phyloP scores from a whole-genome alignment of 1,140 invertebrate species.

The Papilio xuthus region DNA sequence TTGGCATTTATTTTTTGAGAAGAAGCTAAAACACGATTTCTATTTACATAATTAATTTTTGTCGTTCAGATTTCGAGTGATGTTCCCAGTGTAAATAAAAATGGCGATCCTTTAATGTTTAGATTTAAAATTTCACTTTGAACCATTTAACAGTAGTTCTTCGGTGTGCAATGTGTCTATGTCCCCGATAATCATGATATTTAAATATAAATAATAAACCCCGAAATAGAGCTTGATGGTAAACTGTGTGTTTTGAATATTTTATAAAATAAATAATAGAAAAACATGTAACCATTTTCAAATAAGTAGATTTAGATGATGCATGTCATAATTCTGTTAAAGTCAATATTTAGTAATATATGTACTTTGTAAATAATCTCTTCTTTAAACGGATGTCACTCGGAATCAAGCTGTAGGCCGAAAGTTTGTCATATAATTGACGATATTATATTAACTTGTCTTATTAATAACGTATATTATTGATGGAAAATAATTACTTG shows the following conservation, averaged over 20 bases:
- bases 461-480: slow-evolving; percentile 33
- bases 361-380: slow-evolving; percentile 40
- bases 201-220: slow-evolving; percentile 53
- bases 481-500: slow-evolving; percentile 23
- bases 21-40: not conserved
- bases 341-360: slow-evolving; percentile 33
- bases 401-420: slow-evolving; percentile 7
- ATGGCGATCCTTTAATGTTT: slow-evolving; percentile 9
- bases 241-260: slow-evolving; percentile 53
- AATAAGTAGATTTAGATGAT: slow-evolving; percentile 47
- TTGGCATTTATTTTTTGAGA: slow-evolving; percentile 11
- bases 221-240: slow-evolving; percentile 62
- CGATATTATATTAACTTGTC: slow-evolving; percentile 24
- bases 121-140: slow-evolving; percentile 17
- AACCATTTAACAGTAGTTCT: slow-evolving; percentile 31
- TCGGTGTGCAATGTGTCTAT: slow-evolving; percentile 20
- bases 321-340: slow-evolving; percentile 36
- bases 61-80: slow-evolving; percentile 37
- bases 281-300: slow-evolving; percentile 39
- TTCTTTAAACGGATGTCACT: slow-evolving; percentile 22
- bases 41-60: not conserved
- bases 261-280: slow-evolving; percentile 51
- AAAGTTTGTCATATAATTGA: not conserved
- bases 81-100: slow-evolving; percentile 24
- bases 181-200: slow-evolving; percentile 50